phyloP scores from a whole-genome alignment of 2,797 vertebrate species.

The Thripadectes ignobilis region DNA sequence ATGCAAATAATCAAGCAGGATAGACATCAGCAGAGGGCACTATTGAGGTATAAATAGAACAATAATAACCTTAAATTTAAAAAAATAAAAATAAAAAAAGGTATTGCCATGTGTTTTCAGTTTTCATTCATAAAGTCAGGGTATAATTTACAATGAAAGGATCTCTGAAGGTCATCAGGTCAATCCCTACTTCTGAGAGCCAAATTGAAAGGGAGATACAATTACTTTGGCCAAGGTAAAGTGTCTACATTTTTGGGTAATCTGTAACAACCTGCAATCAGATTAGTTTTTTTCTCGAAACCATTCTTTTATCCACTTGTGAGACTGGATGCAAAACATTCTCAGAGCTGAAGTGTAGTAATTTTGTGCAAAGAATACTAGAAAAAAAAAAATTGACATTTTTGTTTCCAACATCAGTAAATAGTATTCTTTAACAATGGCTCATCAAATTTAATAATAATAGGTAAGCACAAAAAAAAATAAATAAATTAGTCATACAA shows the following conservation, averaged over 20 bases:
- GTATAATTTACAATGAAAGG: neutral
- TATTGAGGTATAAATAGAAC: constrained; percentile 9
- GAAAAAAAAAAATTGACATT: neutral
- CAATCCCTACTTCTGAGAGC: neutral
- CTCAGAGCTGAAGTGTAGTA: neutral
- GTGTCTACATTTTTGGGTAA: neutral
- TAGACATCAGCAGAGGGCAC: constrained; percentile 57
- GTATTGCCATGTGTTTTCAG: neutral
- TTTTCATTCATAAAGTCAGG: neutral
- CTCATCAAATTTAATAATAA: neutral
- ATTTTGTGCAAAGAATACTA: neutral
- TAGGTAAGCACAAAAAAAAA: neutral
- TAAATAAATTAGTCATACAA: neutral
- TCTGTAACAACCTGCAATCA: neutral
- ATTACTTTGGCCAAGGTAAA: neutral
- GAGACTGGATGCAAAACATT: neutral
- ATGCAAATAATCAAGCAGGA: neutral
- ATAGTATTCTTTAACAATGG: neutral
- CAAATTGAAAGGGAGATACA: neutral
- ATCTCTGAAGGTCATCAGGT: neutral
- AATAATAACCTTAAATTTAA: rapidly evolving
- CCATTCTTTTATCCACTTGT: neutral
- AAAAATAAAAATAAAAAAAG: neutral
- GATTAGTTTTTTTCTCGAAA: neutral
- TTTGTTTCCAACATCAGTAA: neutral